phyloP scores from a whole-genome alignment of 2,113 vertebrate species.

The Menidia beryllina region DNA sequence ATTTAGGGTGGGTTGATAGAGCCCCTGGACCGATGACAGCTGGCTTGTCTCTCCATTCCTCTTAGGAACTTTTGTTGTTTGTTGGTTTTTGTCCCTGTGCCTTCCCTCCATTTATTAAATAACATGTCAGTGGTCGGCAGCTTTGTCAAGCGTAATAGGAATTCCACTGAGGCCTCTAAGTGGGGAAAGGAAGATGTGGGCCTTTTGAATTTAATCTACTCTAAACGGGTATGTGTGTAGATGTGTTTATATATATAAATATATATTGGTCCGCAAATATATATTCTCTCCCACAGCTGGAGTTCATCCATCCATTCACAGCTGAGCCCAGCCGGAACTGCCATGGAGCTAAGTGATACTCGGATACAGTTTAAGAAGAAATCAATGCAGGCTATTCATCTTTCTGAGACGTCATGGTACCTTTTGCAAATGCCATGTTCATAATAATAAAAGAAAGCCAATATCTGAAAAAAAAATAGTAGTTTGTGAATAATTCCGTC shows the following conservation, averaged over 20 bases:
- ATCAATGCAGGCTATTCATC: conserved; percentile 79
- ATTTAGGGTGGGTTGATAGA: conserved; percentile 79
- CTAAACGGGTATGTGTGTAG: conserved; percentile 61
- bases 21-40: conserved; percentile 84
- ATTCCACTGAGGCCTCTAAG: conserved; percentile 77
- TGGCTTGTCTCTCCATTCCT: conserved; percentile 76
- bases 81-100: conserved; percentile 68
- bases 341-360: conserved; percentile 76
- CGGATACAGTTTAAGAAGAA: conserved; percentile 77
- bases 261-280: conserved; percentile 39
- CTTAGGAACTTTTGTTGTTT: conserved; percentile 78
- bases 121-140: conserved; percentile 83
- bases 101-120: conserved; percentile 85
- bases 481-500: too few relatives aligned
- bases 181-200: conserved; percentile 67
- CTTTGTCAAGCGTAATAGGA: conserved; percentile 83
- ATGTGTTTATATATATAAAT: conserved; percentile 36
- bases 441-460: conserved; percentile 11
- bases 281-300: conserved; percentile 65
- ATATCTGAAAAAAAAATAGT: neutral
- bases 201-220: conserved; percentile 80
- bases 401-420: conserved; percentile 63
- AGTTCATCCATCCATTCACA: conserved; percentile 60
- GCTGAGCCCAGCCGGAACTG: conserved; percentile 66
- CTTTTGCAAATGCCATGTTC: conserved; percentile 36